Conservation (phyloP, 2,113 vertebrate genomes). For the Oostethus manadensis region DNA sequence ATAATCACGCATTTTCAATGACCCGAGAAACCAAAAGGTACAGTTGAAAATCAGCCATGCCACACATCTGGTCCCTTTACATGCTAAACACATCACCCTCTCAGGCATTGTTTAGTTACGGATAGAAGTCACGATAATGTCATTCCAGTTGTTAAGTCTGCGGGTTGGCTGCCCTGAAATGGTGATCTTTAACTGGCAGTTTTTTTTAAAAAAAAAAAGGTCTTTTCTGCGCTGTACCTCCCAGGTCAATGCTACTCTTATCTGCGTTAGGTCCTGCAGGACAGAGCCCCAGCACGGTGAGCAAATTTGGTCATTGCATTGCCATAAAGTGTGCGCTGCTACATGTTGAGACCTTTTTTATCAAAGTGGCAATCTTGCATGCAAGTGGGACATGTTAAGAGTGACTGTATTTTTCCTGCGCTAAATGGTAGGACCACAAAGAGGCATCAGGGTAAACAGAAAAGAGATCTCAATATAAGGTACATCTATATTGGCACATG, state of each 20-base stretch:
- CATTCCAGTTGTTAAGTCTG: background rate
- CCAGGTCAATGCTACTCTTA: slow-evolving; percentile 24
- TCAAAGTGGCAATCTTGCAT: slow-evolving; percentile 7
- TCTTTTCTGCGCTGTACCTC: slow-evolving; percentile 7
- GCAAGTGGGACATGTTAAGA: slow-evolving; percentile 1
- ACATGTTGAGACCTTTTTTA: slow-evolving; percentile 38
- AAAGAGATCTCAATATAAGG: slow-evolving; percentile 35
- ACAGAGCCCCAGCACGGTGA: background rate
- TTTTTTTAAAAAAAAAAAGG: too few species aligned
- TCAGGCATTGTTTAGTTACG: background rate
- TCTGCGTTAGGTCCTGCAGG: slow-evolving; percentile 19
- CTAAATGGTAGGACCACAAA: slow-evolving; percentile 36
- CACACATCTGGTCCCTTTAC: background rate
- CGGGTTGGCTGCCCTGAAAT: background rate
- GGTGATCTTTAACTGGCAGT: background rate
- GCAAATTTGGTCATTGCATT: slow-evolving; percentile 44
- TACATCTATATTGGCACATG: slow-evolving; percentile 61
- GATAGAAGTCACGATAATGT: too few species aligned
- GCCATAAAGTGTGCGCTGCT: slow-evolving; percentile 37
- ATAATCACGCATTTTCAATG: background rate
- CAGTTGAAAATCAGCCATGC: background rate
- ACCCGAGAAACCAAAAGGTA: background rate
- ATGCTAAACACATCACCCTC: background rate
- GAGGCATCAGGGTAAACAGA: slow-evolving; percentile 26
- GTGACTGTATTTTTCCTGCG: slow-evolving; percentile 22